These are phyloP conservation scores for Netelia fuscicornis DNA, from an alignment of 2,888 invertebrate genomes.

Conservation along the genomic window DNA sequence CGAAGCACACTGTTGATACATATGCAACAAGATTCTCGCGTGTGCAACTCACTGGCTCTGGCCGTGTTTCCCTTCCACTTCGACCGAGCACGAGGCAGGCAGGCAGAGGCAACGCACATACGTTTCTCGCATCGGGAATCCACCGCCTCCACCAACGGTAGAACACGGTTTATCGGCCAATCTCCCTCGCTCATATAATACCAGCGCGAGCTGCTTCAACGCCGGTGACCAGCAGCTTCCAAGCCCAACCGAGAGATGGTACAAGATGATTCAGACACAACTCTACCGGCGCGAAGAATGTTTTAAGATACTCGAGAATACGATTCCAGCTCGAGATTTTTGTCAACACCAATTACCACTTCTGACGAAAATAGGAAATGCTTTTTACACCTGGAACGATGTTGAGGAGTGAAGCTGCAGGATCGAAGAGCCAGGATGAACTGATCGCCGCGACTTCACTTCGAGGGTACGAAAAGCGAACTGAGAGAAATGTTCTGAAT, in stretches of 20 bases:
- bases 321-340: too few species aligned
- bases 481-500: constrained; percentile 17
- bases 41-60: constrained; percentile 52
- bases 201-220: constrained; percentile 68
- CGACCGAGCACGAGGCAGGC: constrained; percentile 46
- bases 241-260: constrained; percentile 82
- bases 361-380: neutral
- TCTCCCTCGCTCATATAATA: constrained; percentile 63
- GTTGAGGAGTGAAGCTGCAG: constrained; percentile 50
- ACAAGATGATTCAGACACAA: constrained; percentile 62
- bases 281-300: constrained; percentile 41
- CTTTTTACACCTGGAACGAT: neutral
- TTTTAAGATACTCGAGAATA: too few species aligned
- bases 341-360: too few species aligned
- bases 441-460: constrained; percentile 62
- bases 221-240: constrained; percentile 78
- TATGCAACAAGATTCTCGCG: constrained; percentile 50
- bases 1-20: constrained; percentile 47
- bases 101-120: constrained; percentile 39
- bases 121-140: constrained; percentile 44
- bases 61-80: constrained; percentile 60
- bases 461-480: constrained; percentile 41
- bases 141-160: constrained; percentile 65
- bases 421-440: constrained; percentile 55
- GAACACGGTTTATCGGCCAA: constrained; percentile 81